Percentiles rank a stretch among this genome's conserved stretches.
Evolutionary conservation across 2,797 vertebrate species (phyloP).

Genomic region (Gorsachius magnificus): DNA sequence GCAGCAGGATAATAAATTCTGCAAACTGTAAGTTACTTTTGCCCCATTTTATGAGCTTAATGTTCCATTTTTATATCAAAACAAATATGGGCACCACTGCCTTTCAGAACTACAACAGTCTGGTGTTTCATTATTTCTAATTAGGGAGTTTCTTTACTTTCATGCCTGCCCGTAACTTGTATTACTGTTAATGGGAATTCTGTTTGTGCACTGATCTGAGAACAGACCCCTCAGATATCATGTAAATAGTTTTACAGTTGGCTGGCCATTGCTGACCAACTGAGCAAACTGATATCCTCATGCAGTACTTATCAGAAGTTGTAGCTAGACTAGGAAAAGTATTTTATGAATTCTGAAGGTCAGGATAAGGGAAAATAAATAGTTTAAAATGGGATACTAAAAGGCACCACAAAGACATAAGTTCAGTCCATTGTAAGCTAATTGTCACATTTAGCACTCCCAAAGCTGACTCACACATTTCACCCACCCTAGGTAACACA

Average conservation of each 20-base stretch:
- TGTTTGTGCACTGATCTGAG: constrained; percentile 38
- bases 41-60: not conserved
- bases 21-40: not conserved
- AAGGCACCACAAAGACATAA: not conserved
- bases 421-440: not conserved
- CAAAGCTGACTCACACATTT: not conserved
- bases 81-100: not conserved
- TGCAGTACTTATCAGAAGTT: not conserved
- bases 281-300: constrained; percentile 4
- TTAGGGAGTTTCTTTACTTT: constrained; percentile 28
- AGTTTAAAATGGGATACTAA: not conserved
- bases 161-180: not conserved
- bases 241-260: constrained; percentile 33
- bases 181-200: constrained; percentile 37
- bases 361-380: not conserved
- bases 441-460: not conserved
- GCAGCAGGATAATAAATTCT: not conserved
- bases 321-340: not conserved
- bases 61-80: not conserved
- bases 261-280: not conserved
- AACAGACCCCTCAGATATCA: not conserved
- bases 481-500: not conserved
- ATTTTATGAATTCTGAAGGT: not conserved
- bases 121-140: constrained; percentile 21
- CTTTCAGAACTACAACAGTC: not conserved